Percentiles rank a stretch among this genome's conserved stretches.
Conservation (phyloP, 2,113 vertebrate species). For the Anhinga anhinga region DNA sequence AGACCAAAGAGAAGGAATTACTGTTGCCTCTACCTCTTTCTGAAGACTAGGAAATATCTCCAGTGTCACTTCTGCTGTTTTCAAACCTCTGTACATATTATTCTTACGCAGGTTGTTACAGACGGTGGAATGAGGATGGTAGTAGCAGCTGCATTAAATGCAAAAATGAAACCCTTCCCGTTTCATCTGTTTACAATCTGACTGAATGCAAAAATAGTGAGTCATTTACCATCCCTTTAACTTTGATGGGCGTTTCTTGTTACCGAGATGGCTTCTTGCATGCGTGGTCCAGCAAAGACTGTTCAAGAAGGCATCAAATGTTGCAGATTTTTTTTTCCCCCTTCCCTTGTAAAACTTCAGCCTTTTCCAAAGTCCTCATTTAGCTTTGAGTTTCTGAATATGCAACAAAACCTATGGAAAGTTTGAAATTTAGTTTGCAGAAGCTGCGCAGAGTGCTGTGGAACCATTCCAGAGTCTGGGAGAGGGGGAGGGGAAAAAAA, state of each 20-base stretch:
- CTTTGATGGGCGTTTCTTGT: not conserved
- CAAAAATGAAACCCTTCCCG: slow-evolving; percentile 67
- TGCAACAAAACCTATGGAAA: not conserved
- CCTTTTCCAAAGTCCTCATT: not conserved
- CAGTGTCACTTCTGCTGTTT: not conserved
- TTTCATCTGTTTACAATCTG: slow-evolving; percentile 54
- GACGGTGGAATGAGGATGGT: slow-evolving; percentile 79
- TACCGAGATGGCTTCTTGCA: not conserved
- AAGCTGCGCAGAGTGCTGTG: not conserved
- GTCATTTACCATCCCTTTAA: not conserved
- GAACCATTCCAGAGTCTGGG: not conserved
- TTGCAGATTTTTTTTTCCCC: not conserved
- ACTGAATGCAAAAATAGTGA: slow-evolving; percentile 84
- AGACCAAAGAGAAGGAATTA: not conserved
- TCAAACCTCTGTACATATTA: not conserved
- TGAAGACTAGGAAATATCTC: not conserved
- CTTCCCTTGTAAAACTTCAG: not conserved
- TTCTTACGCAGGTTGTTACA: slow-evolving; percentile 80
- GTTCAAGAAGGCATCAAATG: not conserved
- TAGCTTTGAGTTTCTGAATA: not conserved
- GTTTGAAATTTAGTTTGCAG: not conserved
- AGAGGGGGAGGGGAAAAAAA: too few relatives aligned
- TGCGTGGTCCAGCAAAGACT: not conserved
- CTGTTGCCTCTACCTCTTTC: not conserved
- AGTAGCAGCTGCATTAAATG: slow-evolving; percentile 84